Evolutionary conservation across 2,113 vertebrate species (phyloP), one percentile per base, ranked within the genome.

Genomic region (Argyrosomus japonicus): DNA sequence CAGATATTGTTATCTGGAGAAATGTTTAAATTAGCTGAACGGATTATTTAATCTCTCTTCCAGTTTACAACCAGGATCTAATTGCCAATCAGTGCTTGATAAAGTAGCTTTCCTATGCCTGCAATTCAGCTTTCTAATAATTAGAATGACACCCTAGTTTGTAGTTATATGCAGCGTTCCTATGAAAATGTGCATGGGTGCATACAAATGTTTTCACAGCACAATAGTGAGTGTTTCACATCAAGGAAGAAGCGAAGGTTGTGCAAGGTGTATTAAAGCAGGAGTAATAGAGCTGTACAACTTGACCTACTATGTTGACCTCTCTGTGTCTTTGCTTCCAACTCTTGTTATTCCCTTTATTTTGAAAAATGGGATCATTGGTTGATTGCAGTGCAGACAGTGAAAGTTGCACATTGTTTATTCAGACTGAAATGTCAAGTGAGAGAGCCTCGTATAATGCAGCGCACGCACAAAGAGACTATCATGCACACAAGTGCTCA

Each of bases 401-500:
- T 15, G 18, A 51, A 73, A 57, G 51, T 25, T 23, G 57, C 69
- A 43, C 25, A 40, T 69, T 82, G 68, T 70, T 81, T 82, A 32
- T 75, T 68, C 56, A 48, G 11, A 58, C 57, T 43, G 32, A 83
- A 84, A 85, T 85, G 86, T 80, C 68, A 89, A 89, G 57, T 54
- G 21, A 36, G 25, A 63, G 25, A 60, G 23, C 27, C 54, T 69
- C 53, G 62, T 58, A 5, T 50, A 40, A 67, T 75, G 53, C 40
- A 68, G 15, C 2, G 9, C 43, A 65, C 12, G 65, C 40, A 81
- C n/a, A 62, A 1, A 75, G 8, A 25, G 4, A 25, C 29, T 57
- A 18, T 48, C 50, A 73, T 7, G 56, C 57, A 79, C 54, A 81
- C n/a, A 68, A 73, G 25, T 12, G 23, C 43, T 18, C 71, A 61